These are phyloP conservation scores for Drosophila bocqueti DNA, from an alignment of 1,140 invertebrate genomes.

Conservation along the genomic window DNA sequence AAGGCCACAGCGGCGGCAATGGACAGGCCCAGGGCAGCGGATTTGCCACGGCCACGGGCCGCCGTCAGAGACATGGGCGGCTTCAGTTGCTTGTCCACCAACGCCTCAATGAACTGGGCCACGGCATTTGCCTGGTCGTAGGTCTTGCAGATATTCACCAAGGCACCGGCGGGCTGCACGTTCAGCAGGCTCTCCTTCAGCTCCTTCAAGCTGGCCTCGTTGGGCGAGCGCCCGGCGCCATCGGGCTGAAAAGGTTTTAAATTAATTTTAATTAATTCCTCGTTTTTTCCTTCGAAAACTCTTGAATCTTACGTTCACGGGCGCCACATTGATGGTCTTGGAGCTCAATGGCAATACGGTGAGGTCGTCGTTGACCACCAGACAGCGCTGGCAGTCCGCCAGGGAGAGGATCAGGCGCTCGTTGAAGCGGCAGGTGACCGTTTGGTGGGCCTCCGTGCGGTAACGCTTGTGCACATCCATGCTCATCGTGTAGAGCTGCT, in stretches of 20 bases:
- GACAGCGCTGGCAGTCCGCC: conserved; percentile 93
- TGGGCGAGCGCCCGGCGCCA: conserved; percentile 72
- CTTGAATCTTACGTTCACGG: conserved; percentile 87
- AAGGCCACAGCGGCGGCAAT: conserved; percentile 94
- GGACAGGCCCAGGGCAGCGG: conserved; percentile 97
- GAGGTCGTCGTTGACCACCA: conserved; percentile 97
- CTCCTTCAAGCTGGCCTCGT: conserved; percentile 88
- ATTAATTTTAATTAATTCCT: background rate
- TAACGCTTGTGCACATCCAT: conserved; percentile 99
- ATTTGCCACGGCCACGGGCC: conserved; percentile 98
- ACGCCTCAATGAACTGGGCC: conserved; percentile 96
- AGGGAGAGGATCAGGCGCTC: conserved; percentile 98
- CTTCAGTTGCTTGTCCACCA: conserved; percentile 94
- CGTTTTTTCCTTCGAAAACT: background rate
- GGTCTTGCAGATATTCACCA: conserved; percentile 97
- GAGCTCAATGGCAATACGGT: conserved; percentile 97
- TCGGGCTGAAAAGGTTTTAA: too few relatives aligned
- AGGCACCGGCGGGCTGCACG: conserved; percentile 94
- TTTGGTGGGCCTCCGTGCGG: conserved; percentile 97
- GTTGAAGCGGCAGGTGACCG: conserved; percentile 97
- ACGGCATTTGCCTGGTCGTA: conserved; percentile 97
- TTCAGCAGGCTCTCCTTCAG: conserved; percentile 92
- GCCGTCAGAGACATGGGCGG: conserved; percentile 98
- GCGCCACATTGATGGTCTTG: conserved; percentile 92
- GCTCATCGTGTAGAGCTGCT: conserved; percentile 97